A percentile compares a stretch with the other conserved stretches of the same genome.
Conservation (phyloP, 2,797 vertebrate species). For the Onychomys arenicola region DNA sequence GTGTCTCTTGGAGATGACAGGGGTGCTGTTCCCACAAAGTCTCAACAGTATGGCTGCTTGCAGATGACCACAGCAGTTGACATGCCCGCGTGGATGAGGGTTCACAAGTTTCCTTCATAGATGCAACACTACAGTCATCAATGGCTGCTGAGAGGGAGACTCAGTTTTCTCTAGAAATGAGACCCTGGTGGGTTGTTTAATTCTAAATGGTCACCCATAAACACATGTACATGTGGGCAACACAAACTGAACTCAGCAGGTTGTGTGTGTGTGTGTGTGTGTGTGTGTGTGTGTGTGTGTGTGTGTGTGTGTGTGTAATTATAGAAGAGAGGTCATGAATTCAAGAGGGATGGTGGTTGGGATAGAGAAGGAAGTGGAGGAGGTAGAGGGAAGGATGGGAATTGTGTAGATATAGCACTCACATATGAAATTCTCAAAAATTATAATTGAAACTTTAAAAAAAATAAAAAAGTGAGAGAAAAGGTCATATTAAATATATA, state of each 20-base stretch:
- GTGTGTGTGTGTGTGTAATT: not conserved
- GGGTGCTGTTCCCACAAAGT: not conserved
- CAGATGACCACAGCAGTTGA: too few relatives aligned
- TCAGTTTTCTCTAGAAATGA: not conserved
- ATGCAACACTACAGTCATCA: not conserved
- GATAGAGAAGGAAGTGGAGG: not conserved
- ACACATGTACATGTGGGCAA: not conserved
- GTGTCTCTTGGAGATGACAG: not conserved
- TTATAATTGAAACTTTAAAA: not conserved
- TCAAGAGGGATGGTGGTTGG: not conserved
- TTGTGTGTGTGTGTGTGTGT: not conserved
- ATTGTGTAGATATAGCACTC: not conserved
- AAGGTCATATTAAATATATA: not conserved
- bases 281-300: not conserved
- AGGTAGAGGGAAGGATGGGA: not conserved
- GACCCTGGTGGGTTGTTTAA: not conserved
- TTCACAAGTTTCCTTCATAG: not conserved
- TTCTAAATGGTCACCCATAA: not conserved
- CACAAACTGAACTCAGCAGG: not conserved
- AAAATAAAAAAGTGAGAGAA: slow-evolving; percentile 6
- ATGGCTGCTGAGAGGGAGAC: not conserved
- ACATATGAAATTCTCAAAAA: not conserved
- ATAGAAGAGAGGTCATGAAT: not conserved
- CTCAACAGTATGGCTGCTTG: not conserved
- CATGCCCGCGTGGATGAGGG: not conserved